These are phyloP conservation scores for human DNA, from an alignment of 2,113 vertebrate genomes.

Conservation along the genomic window DNA sequence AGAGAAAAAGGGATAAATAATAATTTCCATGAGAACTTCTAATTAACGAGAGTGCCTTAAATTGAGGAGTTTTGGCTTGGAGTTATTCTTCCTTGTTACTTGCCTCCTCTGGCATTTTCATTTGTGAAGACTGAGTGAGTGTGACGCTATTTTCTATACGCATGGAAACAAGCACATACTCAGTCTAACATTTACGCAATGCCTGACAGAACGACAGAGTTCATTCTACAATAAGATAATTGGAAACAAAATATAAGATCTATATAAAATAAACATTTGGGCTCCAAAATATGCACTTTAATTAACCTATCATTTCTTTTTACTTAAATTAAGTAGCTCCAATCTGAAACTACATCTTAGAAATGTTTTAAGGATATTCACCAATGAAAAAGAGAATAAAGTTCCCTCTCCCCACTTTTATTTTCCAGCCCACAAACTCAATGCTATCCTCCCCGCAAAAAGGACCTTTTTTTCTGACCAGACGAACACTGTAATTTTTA, in stretches of 20 bases:
- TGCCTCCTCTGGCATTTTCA: background rate
- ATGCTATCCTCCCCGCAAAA: background rate
- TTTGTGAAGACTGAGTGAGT: background rate
- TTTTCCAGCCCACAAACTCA: background rate
- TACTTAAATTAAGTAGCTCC: slow-evolving; percentile 17
- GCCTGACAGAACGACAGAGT: background rate
- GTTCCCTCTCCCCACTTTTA: background rate
- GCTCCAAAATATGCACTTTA: slow-evolving; percentile 17
- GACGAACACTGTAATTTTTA: slow-evolving; percentile 15
- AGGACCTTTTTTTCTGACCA: background rate
- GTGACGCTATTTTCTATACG: background rate
- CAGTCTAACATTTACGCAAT: background rate
- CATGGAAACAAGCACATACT: background rate
- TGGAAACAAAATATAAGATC: background rate
- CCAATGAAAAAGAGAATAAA: background rate
- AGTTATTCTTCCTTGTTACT: slow-evolving; percentile 21
- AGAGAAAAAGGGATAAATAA: background rate
- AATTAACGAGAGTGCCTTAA: background rate
- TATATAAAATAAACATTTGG: background rate
- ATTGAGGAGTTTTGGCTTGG: background rate
- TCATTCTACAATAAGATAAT: slow-evolving; percentile 30
- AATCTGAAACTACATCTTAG: slow-evolving; percentile 45
- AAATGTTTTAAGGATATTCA: slow-evolving; percentile 20
- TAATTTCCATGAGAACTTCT: slow-evolving; percentile 7
- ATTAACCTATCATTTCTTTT: background rate